Conservation (phyloP, 2,113 vertebrate genomes). For the Haemorhous mexicanus region DNA sequence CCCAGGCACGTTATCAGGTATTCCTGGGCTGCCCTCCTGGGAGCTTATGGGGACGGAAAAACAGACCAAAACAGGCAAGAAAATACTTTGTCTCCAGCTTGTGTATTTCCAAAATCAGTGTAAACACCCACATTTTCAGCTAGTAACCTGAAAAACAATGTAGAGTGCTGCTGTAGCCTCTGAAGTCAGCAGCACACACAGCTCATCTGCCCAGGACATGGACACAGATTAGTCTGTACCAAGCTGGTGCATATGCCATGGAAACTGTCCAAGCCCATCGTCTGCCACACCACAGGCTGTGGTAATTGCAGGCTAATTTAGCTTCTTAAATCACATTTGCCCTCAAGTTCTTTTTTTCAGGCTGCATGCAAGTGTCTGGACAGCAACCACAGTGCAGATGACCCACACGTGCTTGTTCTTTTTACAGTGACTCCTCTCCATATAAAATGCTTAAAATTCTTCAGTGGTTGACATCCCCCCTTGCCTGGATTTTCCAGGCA, state of each 20-base stretch:
- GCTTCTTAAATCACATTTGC: slow-evolving; percentile 25
- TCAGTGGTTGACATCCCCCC: background rate
- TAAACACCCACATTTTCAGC: background rate
- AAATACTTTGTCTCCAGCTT: background rate
- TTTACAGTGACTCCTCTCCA: background rate
- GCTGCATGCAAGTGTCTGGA: background rate
- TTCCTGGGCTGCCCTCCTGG: background rate
- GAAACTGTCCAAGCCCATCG: background rate
- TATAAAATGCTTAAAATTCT: background rate
- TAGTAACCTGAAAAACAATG: background rate
- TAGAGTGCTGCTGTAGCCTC: background rate
- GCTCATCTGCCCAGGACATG: background rate
- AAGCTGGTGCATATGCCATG: background rate
- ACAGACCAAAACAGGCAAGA: background rate
- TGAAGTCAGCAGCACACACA: background rate
- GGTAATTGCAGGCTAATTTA: slow-evolving; percentile 2
- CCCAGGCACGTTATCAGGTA: background rate
- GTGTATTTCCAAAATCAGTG: background rate
- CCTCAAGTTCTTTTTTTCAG: background rate
- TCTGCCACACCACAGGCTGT: background rate
- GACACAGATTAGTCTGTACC: background rate
- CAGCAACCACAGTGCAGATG: background rate
- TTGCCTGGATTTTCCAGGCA: background rate
- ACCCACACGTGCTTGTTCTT: background rate
- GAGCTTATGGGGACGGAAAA: background rate